Evolutionary conservation across 2,797 vertebrate species (phyloP).

Genomic region (Antrozous pallidus): DNA sequence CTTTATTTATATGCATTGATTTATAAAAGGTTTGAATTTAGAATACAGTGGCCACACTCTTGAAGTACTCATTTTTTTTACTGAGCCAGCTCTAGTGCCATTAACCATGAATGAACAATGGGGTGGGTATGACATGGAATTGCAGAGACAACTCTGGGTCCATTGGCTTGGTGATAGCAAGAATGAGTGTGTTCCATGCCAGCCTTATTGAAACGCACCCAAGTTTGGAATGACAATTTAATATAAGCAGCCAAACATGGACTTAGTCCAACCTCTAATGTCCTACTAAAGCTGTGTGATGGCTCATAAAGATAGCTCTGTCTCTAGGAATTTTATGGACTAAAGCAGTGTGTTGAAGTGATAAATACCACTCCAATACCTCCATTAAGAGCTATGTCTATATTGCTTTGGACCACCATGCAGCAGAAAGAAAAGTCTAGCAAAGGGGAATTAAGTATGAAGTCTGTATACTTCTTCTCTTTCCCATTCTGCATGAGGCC

Average conservation of each 20-base stretch:
- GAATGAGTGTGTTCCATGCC: slow-evolving; percentile 18
- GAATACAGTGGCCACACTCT: neutral
- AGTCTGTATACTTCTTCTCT: neutral
- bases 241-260: slow-evolving; percentile 62
- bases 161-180: slow-evolving; percentile 4
- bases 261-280: slow-evolving; percentile 59
- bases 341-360: slow-evolving; percentile 47
- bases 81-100: neutral
- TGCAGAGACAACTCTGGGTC: neutral
- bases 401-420: slow-evolving; percentile 9
- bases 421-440: neutral
- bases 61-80: neutral
- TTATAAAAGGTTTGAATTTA: neutral
- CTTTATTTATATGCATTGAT: neutral
- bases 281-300: slow-evolving; percentile 66
- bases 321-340: slow-evolving; percentile 64
- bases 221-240: slow-evolving; percentile 52
- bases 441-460: neutral
- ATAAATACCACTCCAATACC: neutral
- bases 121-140: neutral
- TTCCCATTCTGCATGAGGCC: neutral
- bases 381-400: slow-evolving; percentile 14
- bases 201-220: slow-evolving; percentile 58
- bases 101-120: neutral
- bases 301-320: slow-evolving; percentile 64